Conservation (phyloP, 2,888 invertebrate species). For the Morpho achilles region DNA sequence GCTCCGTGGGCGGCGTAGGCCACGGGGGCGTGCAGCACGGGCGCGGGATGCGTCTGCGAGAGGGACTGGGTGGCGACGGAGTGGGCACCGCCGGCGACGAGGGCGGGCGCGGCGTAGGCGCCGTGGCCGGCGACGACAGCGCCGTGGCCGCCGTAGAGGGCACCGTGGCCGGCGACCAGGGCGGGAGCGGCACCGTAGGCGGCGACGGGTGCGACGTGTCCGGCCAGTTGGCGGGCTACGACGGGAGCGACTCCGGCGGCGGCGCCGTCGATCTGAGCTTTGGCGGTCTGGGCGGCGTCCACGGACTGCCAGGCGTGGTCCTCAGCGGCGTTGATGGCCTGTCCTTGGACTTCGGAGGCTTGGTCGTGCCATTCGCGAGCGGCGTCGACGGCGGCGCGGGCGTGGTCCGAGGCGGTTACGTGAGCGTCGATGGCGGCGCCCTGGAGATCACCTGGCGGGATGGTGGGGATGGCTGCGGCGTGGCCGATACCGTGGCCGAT, state of each 20-base stretch:
- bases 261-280: slow-evolving; percentile 50
- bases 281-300: slow-evolving; percentile 64
- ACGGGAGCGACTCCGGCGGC: slow-evolving; percentile 33
- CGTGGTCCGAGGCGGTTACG: slow-evolving; percentile 32
- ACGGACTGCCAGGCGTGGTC: slow-evolving; percentile 71
- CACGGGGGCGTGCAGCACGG: slow-evolving; percentile 46
- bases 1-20: slow-evolving; percentile 39
- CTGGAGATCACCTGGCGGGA: slow-evolving; percentile 58
- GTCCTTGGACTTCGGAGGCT: slow-evolving; percentile 64
- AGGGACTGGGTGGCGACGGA: slow-evolving; percentile 58
- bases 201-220: slow-evolving; percentile 36
- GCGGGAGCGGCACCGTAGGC: slow-evolving; percentile 42
- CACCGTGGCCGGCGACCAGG: slow-evolving; percentile 32
- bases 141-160: slow-evolving; percentile 24
- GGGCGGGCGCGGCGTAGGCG: slow-evolving; percentile 36
- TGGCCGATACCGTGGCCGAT: slow-evolving; percentile 30
- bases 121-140: slow-evolving; percentile 33
- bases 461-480: slow-evolving; percentile 52
- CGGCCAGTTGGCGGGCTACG: slow-evolving; percentile 33
- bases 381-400: slow-evolving; percentile 53
- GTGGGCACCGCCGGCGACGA: slow-evolving; percentile 37
- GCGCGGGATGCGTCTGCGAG: slow-evolving; percentile 62
- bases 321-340: slow-evolving; percentile 69
- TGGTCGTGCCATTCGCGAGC: slow-evolving; percentile 67
- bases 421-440: slow-evolving; percentile 63